Evolutionary conservation across 1,140 invertebrate species (phyloP), one percentile per base, ranked within the genome.

Genomic region (Reticulitermes speratus): DNA sequence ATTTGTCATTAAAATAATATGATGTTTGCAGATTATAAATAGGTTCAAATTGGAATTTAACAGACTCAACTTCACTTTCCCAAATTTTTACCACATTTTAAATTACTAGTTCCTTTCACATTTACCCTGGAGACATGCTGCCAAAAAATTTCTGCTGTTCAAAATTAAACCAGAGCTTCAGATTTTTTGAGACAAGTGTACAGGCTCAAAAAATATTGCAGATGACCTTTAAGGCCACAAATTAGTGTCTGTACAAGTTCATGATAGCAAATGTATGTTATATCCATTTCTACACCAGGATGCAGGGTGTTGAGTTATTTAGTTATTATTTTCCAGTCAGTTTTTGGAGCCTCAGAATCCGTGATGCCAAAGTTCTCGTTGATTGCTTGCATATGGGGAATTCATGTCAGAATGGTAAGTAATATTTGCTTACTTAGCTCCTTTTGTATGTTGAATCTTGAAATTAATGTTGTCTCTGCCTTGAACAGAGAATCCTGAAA

Each of bases 11-110:
- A 52, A 85, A 85, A 85, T 85, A n/a, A 25, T 12, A 55, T 7
- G 45, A 85, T 55, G 48, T 85, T 55, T 55, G 52, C 48, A 85
- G 32, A 85, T 85, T 69, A n/a, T 12, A n/a, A n/a, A 52, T 85
- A 59, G n/a, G 84, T 21, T 59, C 8, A 59, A 85, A 12, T 44
- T 8, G 30, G 11, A 82, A 19, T 82, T 19, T 82, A 6, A 7
- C 81, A 25, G 30, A 25, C 21, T 25, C n/a, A 8, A 30, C 11
- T 23, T 82, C 21, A 82, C 16, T 82, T 16, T 19, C 19, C n/a
- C 19, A 5, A 38, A 38, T 38, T 38, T 38, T 38, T 2, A 82
- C 19, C 81, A 82, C n/a, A 30, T 82, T 44, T 25, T 19, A 25
- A 19, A 32, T 5, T 30, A 6, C 45, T 83, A 16, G 7, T 6